phyloP scores from a whole-genome alignment of 2,797 vertebrate genomes.

The Meda fulgida region DNA sequence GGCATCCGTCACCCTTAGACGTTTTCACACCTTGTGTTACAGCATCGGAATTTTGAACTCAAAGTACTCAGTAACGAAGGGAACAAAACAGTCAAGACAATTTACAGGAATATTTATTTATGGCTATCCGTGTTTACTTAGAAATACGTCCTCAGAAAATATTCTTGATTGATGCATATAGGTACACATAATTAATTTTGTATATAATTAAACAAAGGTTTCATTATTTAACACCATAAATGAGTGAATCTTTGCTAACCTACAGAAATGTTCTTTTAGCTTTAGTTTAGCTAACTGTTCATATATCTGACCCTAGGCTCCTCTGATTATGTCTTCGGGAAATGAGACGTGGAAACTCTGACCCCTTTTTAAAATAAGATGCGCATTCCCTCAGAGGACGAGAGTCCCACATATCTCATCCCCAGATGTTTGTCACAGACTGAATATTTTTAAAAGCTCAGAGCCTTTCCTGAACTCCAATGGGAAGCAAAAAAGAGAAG shows the following conservation, averaged over 20 bases:
- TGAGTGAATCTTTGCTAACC: neutral
- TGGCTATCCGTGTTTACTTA: neutral
- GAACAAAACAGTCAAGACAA: neutral
- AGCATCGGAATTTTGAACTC: neutral
- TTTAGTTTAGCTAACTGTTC: neutral
- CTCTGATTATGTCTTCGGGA: slow-evolving; percentile 41
- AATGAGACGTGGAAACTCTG: slow-evolving; percentile 53
- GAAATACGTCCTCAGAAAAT: neutral
- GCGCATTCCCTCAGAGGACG: slow-evolving; percentile 56
- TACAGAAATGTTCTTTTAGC: neutral
- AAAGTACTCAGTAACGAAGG: neutral
- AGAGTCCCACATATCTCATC: slow-evolving; percentile 63
- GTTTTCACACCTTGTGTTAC: neutral
- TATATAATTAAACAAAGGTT: neutral
- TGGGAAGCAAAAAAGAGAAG: slow-evolving; percentile 30
- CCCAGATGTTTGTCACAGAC: slow-evolving; percentile 48
- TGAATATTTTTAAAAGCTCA: slow-evolving; percentile 57
- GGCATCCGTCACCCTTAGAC: neutral
- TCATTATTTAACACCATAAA: neutral
- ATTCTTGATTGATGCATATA: too few species aligned
- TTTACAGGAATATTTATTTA: neutral
- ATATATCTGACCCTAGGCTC: slow-evolving; percentile 12
- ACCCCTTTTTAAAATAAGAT: slow-evolving; percentile 60
- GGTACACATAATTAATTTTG: neutral
- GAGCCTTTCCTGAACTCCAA: slow-evolving; percentile 43